Percentiles rank a stretch among this genome's conserved stretches.
These are phyloP conservation scores for Aldrovandia affinis DNA, from an alignment of 2,797 vertebrate genomes.

Conservation along the genomic window DNA sequence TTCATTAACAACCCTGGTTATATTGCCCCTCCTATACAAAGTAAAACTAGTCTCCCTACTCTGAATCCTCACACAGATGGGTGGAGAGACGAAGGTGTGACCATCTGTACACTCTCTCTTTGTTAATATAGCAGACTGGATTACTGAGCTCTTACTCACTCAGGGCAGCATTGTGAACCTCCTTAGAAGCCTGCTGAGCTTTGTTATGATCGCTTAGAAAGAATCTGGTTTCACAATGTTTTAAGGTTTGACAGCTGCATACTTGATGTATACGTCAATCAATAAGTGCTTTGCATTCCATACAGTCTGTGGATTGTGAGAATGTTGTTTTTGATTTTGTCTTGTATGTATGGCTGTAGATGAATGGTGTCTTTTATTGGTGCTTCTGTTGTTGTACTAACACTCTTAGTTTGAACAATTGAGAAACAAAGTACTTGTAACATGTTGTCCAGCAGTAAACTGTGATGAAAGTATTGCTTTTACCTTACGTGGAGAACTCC, in stretches of 20 bases:
- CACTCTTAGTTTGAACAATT: too few relatives aligned
- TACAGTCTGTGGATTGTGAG: neutral
- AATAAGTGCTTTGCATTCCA: neutral
- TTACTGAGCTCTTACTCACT: neutral
- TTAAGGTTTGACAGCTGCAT: neutral
- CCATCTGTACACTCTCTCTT: neutral
- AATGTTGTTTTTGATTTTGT: neutral
- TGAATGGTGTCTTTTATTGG: neutral
- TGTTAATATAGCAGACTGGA: conserved; percentile 14
- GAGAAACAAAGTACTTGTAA: too few relatives aligned
- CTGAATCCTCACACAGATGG: conserved; percentile 26
- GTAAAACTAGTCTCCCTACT: neutral
- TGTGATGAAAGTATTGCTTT: neutral
- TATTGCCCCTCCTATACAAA: conserved; percentile 31
- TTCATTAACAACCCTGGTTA: conserved; percentile 30
- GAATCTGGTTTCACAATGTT: neutral
- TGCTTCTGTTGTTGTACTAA: too few relatives aligned
- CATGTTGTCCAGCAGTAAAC: neutral
- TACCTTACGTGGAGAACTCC: neutral
- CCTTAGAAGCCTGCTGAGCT: neutral
- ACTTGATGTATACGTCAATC: neutral
- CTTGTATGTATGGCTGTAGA: neutral
- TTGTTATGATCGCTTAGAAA: neutral
- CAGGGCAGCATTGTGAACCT: neutral
- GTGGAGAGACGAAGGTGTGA: conserved; percentile 15